Base-by-base conservation (phyloP, 2,113 vertebrate species). In the Ochotona curzoniae region DNA sequence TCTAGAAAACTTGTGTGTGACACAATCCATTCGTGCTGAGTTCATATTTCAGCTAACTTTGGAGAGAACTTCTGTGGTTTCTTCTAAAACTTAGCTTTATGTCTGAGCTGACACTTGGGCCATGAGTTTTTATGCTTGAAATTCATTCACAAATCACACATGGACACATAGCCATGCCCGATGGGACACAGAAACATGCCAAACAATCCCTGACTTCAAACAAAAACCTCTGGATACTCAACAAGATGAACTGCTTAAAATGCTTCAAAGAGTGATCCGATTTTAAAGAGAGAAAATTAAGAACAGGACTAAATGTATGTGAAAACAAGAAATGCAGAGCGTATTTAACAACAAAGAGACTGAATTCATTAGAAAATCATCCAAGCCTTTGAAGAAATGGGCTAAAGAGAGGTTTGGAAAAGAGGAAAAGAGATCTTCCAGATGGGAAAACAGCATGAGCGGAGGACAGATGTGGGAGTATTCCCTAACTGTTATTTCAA, bases 401-500 rank as follows among this genome's bases (percentile, higher is more conserved):
- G 67, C 66, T 87, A 90, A 83, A 83, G 78, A 91, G 73, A 90
- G n/a, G n/a, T 78, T 88, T 13, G n/a, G 71, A 90, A 70, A 15
- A 86, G 83, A 90, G 83, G 75, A 90, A 95, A 82, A 94, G 32
- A 94, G 84, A 91, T 32, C 79, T 79, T 81, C 60, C 92, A 95
- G 90, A 95, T 96, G 84, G 93, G 78, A 90, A 84, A 96, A 85
- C 74, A 88, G 93, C 82, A 87, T 66, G 93, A 89, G 69, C 84
- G 71, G 83, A 92, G 83, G 87, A 82, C 47, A 83, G 28, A 67
- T 94, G 89, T 90, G 90, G 94, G 83, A 96, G 85, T 91, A 63
- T 73, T 95, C 78, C 83, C 87, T 89, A 74, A 94, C 87, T 83
- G 87, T 93, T 93, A 95, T 90, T 95, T 94, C 87, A 90, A 91